Percentiles rank a stretch among this genome's conserved stretches.
phyloP scores from a whole-genome alignment of 2,113 vertebrate species.

The Passerina amoena region DNA sequence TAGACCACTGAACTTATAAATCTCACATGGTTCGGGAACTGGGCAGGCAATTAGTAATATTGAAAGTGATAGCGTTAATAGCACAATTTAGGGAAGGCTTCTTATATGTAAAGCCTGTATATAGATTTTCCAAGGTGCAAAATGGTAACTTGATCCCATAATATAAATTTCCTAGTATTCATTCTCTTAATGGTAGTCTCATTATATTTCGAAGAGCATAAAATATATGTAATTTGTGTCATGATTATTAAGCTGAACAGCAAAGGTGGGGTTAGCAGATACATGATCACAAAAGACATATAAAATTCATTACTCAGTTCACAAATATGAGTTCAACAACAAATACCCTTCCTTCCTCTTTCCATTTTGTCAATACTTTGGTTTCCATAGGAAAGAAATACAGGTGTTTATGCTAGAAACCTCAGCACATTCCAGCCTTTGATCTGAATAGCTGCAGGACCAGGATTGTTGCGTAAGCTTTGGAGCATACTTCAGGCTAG shows the following conservation, averaged over 20 bases:
- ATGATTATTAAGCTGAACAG: neutral
- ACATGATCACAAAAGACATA: neutral
- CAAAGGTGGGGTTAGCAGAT: neutral
- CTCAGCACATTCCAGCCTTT: neutral
- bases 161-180: neutral
- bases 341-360: neutral
- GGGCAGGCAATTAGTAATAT: neutral
- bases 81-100: neutral
- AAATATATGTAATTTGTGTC: neutral
- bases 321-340: neutral
- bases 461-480: neutral
- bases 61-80: neutral
- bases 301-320: neutral
- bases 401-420: neutral
- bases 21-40: neutral
- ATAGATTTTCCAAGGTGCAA: neutral
- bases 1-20: neutral
- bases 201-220: neutral
- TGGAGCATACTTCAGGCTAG: neutral
- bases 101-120: neutral
- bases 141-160: neutral
- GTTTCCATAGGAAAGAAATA: neutral
- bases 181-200: neutral
- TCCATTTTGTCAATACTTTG: neutral
- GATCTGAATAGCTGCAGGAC: neutral